Evolutionary conservation across 2,888 invertebrate species (phyloP), one percentile per base, ranked within the genome.

Genomic region (Laothoe populi): DNA sequence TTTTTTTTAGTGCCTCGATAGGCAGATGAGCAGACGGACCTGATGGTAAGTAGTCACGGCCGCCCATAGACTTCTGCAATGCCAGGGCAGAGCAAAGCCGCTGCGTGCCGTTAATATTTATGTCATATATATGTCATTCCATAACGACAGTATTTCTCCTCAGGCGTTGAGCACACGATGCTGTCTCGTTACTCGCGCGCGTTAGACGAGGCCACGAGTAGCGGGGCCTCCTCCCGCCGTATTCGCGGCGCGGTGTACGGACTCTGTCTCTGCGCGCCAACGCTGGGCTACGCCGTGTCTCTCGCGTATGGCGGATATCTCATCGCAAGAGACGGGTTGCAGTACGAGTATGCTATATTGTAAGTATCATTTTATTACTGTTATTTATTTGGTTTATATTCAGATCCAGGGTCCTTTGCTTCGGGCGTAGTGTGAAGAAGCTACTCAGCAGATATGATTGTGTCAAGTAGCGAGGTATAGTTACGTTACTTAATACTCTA

Each of bases 291-390:
- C 80, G 95, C 95, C 2, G 85, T 95, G 2, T 95, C 95, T 35
- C 88, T 96, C 38, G 95, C 94, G 63, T 96, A 96, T 75, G 96
- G 96, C 0, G 96, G 96, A 0, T 92, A 94, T 62, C 87, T 96
- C 46, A 94, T 96, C 16, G 94, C 95, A 0, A 83, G 94, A 11
- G 94, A 94, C 42, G 93, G 85, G 4, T 71, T 96, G 66, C 85
- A 83, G 0, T 96, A 95, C 74, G 93, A 95, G 73, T 90, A 94
- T 66, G 95, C 96, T 42, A 95, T 96, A 70, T 95, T 96, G 94
- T 95, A 73, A 92, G 93, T 88, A 62, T 23, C 38, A 4, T 35
- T n/a, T n/a, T n/a, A n/a, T n/a, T n/a, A n/a, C n/a, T n/a, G n/a
- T n/a, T n/a, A n/a, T n/a, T n/a, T n/a, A n/a, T n/a, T n/a, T n/a